phyloP scores from a whole-genome alignment of 2,888 invertebrate genomes.

The Onthophagus sagittarius region DNA sequence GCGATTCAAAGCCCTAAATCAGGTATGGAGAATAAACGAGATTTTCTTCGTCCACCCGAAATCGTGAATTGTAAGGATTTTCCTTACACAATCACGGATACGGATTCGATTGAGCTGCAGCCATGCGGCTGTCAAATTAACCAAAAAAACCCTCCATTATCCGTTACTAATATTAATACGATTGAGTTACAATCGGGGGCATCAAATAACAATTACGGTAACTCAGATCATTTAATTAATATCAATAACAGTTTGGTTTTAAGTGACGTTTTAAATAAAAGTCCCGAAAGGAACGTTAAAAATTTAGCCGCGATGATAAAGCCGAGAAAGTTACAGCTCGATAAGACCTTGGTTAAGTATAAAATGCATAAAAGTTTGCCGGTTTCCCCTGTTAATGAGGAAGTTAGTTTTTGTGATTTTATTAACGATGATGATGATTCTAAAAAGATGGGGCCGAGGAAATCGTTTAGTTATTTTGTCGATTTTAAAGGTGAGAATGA shows the following conservation, averaged over 20 bases:
- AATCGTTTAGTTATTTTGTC: constrained; percentile 64
- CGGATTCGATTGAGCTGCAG: constrained; percentile 39
- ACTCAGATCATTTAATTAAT: not conserved
- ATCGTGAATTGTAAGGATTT: constrained; percentile 34
- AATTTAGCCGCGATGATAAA: constrained; percentile 37
- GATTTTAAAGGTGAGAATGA: constrained; percentile 53
- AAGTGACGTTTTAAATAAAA: constrained; percentile 35
- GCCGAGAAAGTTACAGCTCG: constrained; percentile 43
- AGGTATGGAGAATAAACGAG: constrained; percentile 14
- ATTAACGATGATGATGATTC: constrained; percentile 34
- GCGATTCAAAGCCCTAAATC: not conserved
- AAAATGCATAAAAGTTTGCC: constrained; percentile 68
- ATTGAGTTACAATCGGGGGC: no score
- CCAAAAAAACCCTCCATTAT: constrained; percentile 33
- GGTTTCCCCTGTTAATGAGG: constrained; percentile 78
- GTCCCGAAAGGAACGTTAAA: constrained; percentile 34
- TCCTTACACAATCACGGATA: constrained; percentile 36
- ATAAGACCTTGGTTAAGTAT: constrained; percentile 44
- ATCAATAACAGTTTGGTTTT: constrained; percentile 25
- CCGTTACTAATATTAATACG: not conserved
- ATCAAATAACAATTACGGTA: not conserved
- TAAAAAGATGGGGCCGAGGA: constrained; percentile 46
- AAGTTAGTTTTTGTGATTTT: constrained; percentile 49
- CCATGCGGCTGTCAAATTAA: constrained; percentile 47
- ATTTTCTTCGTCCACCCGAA: constrained; percentile 21